Evolutionary conservation across 2,888 invertebrate genomes (phyloP), one percentile per base, ranked within the genome.

Genomic region (Ormyrus nitidulus): DNA sequence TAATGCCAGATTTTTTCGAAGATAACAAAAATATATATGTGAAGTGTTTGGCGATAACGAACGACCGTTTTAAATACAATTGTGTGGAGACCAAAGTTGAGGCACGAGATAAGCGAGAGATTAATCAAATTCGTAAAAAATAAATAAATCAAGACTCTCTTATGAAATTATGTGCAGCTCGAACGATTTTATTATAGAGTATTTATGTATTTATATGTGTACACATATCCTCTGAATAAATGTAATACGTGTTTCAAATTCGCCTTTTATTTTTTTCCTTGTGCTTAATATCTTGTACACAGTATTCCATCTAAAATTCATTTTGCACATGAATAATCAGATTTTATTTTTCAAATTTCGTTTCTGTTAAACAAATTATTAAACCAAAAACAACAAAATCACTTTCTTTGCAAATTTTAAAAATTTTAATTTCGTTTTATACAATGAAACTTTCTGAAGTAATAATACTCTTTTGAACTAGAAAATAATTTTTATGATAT

Each of bases 161-260:
- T 44, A 9, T 74, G 75, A 74, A 75, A 69, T 68, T 75, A 53
- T 83, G 83, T 82, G 85, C 85, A 84, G 83, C 85, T 85, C 84
- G 85, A 84, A 83, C 84, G 83, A 86, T 88, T 88, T 87, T 86
- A 87, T 86, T 86, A 87, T 86, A 85, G 86, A 84, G 87, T 88
- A 88, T 89, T 87, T 88, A 87, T 89, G 88, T 88, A 89, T 87
- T 88, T 89, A 88, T 89, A 88, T 88, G 88, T 88, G 88, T 88
- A 88, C 84, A 89, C 88, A 88, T 89, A 89, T 89, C 88, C 85
- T 87, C 82, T 83, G 86, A 88, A 89, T 88, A 88, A 88, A 89
- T 88, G 87, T 89, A 87, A 86, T 88, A 88, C 84, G 88, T 89
- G 87, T 89, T 89, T 87, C 81, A 88, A 71, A 48, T 65, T 56